These are phyloP conservation scores for Anastatus disparis DNA, from an alignment of 1,140 invertebrate genomes.

Conservation along the genomic window DNA sequence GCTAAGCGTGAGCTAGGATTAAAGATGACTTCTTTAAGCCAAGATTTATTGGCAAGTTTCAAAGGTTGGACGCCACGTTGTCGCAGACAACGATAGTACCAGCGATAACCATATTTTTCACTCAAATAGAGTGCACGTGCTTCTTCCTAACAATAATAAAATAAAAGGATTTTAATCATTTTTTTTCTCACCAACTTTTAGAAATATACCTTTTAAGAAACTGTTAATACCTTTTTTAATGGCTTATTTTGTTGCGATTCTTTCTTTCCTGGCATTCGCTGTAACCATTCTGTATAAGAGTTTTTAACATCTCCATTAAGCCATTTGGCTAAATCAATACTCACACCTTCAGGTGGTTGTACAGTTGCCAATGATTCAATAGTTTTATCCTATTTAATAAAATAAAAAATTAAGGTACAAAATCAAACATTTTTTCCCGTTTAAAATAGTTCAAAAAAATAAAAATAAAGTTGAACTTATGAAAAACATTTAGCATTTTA, in stretches of 20 bases:
- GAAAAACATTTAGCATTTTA: slow-evolving; percentile 15
- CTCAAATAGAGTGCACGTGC: slow-evolving; percentile 72
- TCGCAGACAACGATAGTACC: slow-evolving; percentile 66
- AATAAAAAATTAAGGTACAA: not conserved
- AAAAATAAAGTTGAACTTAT: too few relatives aligned
- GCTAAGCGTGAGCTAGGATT: slow-evolving; percentile 90
- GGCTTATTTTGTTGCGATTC: slow-evolving; percentile 52
- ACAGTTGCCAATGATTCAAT: slow-evolving; percentile 68
- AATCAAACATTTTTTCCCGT: not conserved
- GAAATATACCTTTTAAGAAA: too few relatives aligned
- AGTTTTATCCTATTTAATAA: slow-evolving; percentile 65
- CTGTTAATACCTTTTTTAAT: slow-evolving; percentile 53
- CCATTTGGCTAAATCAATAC: slow-evolving; percentile 82
- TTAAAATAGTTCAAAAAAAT: not conserved
- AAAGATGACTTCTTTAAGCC: slow-evolving; percentile 91
- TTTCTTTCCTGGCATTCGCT: slow-evolving; percentile 67
- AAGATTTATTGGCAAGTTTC: slow-evolving; percentile 75
- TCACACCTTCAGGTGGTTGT: slow-evolving; percentile 71
- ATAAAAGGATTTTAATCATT: too few relatives aligned
- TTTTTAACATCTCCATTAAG: slow-evolving; percentile 78
- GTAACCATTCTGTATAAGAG: slow-evolving; percentile 78
- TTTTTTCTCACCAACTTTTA: too few relatives aligned
- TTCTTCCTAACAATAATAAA: slow-evolving; percentile 63
- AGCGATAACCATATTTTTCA: slow-evolving; percentile 81
- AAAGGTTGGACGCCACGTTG: slow-evolving; percentile 62